These are phyloP conservation scores for Cladopsammia gracilis DNA, from an alignment of 64 coral and sea anemone species.

Conservation along the genomic window DNA sequence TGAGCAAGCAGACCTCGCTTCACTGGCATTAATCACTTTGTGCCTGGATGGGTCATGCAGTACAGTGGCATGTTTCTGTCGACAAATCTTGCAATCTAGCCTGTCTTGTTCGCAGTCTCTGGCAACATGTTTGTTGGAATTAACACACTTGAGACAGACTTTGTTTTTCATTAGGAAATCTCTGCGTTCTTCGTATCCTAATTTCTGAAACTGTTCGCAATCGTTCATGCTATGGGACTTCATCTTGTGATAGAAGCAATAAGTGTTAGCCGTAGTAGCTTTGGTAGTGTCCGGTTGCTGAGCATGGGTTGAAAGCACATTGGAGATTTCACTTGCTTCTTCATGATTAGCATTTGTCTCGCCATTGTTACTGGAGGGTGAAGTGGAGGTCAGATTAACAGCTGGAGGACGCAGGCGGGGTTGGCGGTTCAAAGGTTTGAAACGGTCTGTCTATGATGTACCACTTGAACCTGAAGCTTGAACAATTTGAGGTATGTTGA, in stretches of 20 bases:
- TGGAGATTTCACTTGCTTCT: background rate
- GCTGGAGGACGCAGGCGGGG: background rate
- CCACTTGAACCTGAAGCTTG: background rate
- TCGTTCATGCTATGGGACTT: constrained; percentile 51
- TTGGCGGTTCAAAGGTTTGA: background rate
- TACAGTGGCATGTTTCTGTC: constrained; percentile 47
- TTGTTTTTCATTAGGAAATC: constrained; percentile 56
- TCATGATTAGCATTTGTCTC: constrained; percentile 1
- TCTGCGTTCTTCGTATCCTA: constrained; percentile 59
- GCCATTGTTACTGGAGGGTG: background rate
- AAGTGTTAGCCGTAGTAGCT: background rate
- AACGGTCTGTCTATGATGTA: background rate
- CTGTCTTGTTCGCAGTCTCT: constrained; percentile 55
- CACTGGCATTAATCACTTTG: background rate
- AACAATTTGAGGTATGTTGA: constrained; percentile 50
- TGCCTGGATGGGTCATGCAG: constrained; percentile 35
- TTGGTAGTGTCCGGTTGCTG: background rate
- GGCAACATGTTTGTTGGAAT: constrained; percentile 45
- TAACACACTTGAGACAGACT: constrained; percentile 66
- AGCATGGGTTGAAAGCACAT: constrained; percentile 21
- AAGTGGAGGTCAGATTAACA: constrained; percentile 2
- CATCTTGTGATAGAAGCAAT: constrained; percentile 80
- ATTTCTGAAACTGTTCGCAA: constrained; percentile 50
- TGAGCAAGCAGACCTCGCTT: constrained; percentile 36
- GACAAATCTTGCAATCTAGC: constrained; percentile 53